A percentile compares a stretch with the other conserved stretches of the same genome.
Evolutionary conservation across 2,797 vertebrate species (phyloP).

Genomic region (Rhinoraja longicauda): DNA sequence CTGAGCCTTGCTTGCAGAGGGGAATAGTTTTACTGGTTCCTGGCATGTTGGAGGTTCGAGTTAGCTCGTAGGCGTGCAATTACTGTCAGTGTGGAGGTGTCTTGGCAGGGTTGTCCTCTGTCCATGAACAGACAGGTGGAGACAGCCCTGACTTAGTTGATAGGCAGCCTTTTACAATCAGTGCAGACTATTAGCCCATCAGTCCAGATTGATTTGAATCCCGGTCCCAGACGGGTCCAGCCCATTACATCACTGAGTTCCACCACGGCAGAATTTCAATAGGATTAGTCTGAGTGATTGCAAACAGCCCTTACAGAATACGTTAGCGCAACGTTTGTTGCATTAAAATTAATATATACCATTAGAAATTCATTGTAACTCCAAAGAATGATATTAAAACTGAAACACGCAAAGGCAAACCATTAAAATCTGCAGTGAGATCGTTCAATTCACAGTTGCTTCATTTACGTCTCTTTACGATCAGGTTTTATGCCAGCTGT

Average conservation of each 20-base stretch:
- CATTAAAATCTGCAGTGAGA: background rate
- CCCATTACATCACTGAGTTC: background rate
- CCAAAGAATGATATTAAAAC: conserved; percentile 7
- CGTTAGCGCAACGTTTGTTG: background rate
- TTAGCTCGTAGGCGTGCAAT: background rate
- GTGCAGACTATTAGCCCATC: conserved; percentile 17
- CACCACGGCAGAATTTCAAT: background rate
- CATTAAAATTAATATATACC: background rate
- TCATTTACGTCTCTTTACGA: background rate
- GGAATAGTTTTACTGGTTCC: too few relatives aligned
- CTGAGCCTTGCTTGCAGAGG: too few relatives aligned
- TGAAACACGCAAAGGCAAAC: background rate
- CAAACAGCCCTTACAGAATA: background rate
- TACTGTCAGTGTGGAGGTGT: background rate
- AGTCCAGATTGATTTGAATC: conserved; percentile 9
- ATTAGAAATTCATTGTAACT: background rate
- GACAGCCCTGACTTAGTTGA: background rate
- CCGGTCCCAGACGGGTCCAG: background rate
- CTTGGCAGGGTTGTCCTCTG: background rate
- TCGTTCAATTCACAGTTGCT: background rate
- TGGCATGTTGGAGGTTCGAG: too few relatives aligned
- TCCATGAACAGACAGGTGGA: background rate
- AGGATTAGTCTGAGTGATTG: background rate
- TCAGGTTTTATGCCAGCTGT: background rate
- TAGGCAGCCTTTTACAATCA: background rate